These are phyloP conservation scores for Megaceryle maxima DNA, from an alignment of 2,113 vertebrate genomes.

Conservation along the genomic window DNA sequence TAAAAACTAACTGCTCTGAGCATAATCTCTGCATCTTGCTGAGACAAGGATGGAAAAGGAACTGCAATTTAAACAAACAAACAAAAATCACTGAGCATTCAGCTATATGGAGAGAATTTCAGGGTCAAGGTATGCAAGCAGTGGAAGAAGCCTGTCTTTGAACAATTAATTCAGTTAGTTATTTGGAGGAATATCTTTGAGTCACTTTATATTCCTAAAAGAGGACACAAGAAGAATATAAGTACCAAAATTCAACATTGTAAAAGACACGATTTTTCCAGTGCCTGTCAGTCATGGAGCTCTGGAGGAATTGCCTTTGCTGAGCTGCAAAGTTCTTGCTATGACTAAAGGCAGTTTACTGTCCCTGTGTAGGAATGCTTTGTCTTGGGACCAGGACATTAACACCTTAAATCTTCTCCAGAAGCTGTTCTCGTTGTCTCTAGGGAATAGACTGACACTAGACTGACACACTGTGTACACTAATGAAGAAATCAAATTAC, in stretches of 20 bases:
- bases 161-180: background rate
- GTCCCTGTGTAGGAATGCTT: rapidly evolving
- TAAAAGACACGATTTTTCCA: background rate
- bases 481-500: conserved; percentile 54
- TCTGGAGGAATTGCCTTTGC: background rate
- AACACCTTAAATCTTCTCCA: background rate
- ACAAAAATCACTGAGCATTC: background rate
- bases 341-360: background rate
- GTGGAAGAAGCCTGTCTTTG: background rate
- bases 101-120: background rate
- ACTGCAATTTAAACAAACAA: background rate
- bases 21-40: background rate
- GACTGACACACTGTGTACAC: background rate
- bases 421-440: background rate
- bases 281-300: rapidly evolving
- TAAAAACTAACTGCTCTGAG: background rate
- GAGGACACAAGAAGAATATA: background rate
- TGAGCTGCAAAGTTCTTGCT: background rate
- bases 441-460: background rate
- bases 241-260: background rate
- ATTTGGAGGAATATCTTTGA: background rate
- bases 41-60: background rate
- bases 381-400: background rate
- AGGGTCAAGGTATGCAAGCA: background rate
- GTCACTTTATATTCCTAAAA: background rate